phyloP scores from a whole-genome alignment of 2,113 vertebrate genomes.

The Geococcyx californianus region DNA sequence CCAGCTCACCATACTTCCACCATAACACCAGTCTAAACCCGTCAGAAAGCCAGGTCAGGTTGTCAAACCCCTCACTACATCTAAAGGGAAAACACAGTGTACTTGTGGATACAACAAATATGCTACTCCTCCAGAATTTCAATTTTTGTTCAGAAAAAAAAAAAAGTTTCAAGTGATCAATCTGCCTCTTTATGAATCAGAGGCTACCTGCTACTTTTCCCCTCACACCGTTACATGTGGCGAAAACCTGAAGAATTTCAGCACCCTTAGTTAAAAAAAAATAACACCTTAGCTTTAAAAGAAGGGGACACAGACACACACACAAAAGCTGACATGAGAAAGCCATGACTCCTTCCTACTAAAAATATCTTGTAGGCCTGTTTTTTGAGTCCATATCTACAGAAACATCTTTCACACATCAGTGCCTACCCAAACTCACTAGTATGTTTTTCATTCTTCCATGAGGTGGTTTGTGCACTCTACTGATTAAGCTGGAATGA shows the following conservation, averaged over 20 bases:
- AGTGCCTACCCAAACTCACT: neutral
- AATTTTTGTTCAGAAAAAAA: neutral
- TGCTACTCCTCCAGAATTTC: neutral
- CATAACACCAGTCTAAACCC: neutral
- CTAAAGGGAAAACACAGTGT: neutral
- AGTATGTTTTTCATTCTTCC: neutral
- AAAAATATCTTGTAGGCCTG: neutral
- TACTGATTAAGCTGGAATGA: neutral
- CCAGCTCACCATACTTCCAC: neutral
- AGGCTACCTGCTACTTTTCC: neutral
- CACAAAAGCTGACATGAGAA: neutral
- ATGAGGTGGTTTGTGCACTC: neutral
- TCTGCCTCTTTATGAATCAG: neutral
- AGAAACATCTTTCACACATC: neutral
- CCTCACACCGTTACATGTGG: accelerated
- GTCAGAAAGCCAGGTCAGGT: neutral
- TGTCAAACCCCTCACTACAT: neutral
- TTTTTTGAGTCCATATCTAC: neutral
- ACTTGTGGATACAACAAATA: neutral
- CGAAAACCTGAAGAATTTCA: neutral
- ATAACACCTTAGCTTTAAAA: neutral
- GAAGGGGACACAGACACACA: neutral
- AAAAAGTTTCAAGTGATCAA: neutral
- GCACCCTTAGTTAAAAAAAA: neutral
- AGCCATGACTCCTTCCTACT: neutral